Base-by-base conservation (phyloP, 2,797 vertebrate species). In the Eulemur albifrons region DNA sequence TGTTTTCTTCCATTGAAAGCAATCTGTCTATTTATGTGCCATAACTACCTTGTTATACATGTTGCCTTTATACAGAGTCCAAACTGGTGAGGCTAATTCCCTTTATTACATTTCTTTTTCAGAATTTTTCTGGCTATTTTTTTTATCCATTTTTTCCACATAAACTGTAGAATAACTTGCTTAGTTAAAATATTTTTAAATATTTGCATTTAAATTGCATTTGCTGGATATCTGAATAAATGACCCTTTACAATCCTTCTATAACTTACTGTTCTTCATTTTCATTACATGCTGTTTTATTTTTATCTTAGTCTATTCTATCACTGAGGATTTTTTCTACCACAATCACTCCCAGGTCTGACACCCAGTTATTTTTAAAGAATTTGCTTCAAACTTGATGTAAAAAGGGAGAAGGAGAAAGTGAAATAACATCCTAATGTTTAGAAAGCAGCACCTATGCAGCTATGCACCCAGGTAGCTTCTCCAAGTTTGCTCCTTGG, bases 161-260 rank as follows among this genome's bases (percentile, higher is more conserved):
- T 52, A 40, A 88, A 67, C 40, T 81, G 45, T 50, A 85, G 25
- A 88, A 88, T 65, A 88, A 30, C 21, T 90, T 92, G 76, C 52
- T 59, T 48, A 59, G 18, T 61, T 81, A 79, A 93, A 48, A 57
- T 70, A 59, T 15, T 75, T 63, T 61, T 59, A 59, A 81, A 59
- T 93, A 83, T 52, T 69, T 95, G 43, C 25, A 57, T 57, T 95
- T 97, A 87, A 85, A 52, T 84, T 70, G 1, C 45, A 81, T 43
- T 94, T 95, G 15, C 40, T 73, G 50, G 87, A 18, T 54, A 65
- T 67, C 15, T 23, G 32, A 82, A 82, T 90, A 59, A 7, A 25
- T n/a, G 25, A 45, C 7, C 27, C 50, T 90, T 61, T 72, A 52
- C 1, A 40, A 25, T 54, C n/a, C 52, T 87, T 70, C 59, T 25